These are phyloP conservation scores for Patella pellucida DNA, from an alignment of 2,888 invertebrate genomes.

Conservation along the genomic window DNA sequence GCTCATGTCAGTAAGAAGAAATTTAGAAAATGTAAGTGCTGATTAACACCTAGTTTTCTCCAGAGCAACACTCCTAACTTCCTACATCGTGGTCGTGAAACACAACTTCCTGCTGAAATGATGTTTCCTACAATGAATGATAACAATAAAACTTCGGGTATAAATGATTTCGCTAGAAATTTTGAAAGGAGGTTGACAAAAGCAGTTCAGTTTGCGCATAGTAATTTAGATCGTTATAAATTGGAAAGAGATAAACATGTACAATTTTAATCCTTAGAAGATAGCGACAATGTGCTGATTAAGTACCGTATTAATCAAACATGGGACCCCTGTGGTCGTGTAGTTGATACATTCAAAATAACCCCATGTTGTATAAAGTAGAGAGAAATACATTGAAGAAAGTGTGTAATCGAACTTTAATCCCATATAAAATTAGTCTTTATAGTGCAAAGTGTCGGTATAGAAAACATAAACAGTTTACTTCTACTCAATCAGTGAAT, in stretches of 20 bases:
- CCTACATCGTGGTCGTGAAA: slow-evolving; percentile 11
- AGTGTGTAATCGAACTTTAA: background rate
- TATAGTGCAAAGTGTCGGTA: background rate
- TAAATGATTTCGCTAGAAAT: background rate
- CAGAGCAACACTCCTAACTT: slow-evolving; percentile 5
- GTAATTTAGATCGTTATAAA: background rate
- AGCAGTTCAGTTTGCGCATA: background rate
- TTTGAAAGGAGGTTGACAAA: background rate
- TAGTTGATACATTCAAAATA: background rate
- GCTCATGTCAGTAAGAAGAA: background rate
- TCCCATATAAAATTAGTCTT: background rate
- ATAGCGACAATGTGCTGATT: background rate
- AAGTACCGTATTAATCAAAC: background rate
- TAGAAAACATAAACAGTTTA: too few species aligned
- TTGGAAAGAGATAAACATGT: too few species aligned
- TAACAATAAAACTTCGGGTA: background rate
- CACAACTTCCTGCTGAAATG: slow-evolving; percentile 3
- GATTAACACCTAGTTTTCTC: background rate
- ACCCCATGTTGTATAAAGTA: background rate
- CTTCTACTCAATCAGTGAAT: too few species aligned
- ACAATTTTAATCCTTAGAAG: background rate
- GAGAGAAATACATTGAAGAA: background rate
- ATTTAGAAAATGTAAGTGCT: background rate
- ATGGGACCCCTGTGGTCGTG: background rate
- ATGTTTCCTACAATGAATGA: background rate